phyloP scores from a whole-genome alignment of 2,113 vertebrate genomes.

The Electrona antarctica region DNA sequence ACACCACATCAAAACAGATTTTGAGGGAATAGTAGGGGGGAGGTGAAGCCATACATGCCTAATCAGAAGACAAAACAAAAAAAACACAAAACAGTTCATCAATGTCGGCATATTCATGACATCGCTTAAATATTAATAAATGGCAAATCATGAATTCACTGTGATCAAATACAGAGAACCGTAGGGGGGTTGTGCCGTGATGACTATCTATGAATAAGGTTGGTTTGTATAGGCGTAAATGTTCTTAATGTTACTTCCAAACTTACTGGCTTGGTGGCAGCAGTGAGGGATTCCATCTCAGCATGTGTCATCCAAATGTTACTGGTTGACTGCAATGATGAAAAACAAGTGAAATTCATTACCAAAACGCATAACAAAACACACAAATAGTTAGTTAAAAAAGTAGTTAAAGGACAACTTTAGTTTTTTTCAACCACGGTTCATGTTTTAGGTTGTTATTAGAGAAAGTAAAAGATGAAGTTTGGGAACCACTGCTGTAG shows the following conservation, averaged over 20 bases:
- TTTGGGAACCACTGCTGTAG: too few species aligned
- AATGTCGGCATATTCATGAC: slow-evolving; percentile 31
- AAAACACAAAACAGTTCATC: slow-evolving; percentile 57
- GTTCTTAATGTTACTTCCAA: slow-evolving; percentile 2
- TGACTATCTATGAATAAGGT: too few species aligned
- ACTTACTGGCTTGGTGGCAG: slow-evolving; percentile 91
- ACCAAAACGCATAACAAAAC: slow-evolving; percentile 5
- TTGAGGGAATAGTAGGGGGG: slow-evolving; percentile 71
- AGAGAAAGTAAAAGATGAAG: too few species aligned
- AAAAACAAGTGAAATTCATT: too few species aligned
- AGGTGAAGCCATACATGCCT: slow-evolving; percentile 75
- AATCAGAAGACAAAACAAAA: slow-evolving; percentile 76
- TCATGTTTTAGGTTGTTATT: too few species aligned
- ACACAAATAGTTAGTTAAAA: too few species aligned
- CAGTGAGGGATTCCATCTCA: slow-evolving; percentile 92
- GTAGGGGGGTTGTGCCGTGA: background rate
- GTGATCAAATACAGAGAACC: background rate
- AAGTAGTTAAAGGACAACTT: slow-evolving; percentile 9
- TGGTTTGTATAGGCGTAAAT: too few species aligned
- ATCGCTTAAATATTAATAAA: background rate
- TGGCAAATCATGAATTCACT: slow-evolving; percentile 3
- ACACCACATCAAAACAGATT: slow-evolving; percentile 73
- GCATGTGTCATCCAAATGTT: slow-evolving; percentile 97
- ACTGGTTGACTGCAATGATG: slow-evolving; percentile 85
- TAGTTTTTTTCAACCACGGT: background rate